A percentile compares a stretch with the other conserved stretches of the same genome.
These are phyloP conservation scores for Eupleurogrammus muticus DNA, from an alignment of 2,797 vertebrate species.

Conservation along the genomic window DNA sequence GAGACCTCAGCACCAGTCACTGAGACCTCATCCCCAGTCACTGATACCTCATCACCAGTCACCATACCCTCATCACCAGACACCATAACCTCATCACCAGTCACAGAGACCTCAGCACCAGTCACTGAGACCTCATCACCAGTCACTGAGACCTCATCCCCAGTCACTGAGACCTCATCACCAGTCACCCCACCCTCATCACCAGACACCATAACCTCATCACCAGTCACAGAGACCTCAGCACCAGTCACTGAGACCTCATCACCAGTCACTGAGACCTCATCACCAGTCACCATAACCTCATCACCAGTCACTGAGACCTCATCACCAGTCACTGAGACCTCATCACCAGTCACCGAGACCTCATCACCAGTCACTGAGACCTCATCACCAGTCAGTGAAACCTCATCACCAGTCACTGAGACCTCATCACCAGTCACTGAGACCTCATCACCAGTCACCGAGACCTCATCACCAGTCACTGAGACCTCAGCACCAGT, in stretches of 20 bases:
- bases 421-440: neutral
- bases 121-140: neutral
- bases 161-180: neutral
- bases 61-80: neutral
- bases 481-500: neutral
- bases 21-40: neutral
- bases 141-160: neutral
- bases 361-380: neutral
- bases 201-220: neutral
- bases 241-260: neutral
- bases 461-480: neutral
- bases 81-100: neutral
- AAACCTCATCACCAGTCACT: rapidly evolving
- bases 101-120: neutral
- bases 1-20: neutral
- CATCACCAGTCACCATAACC: neutral
- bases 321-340: neutral
- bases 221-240: neutral
- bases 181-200: neutral
- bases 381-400: neutral
- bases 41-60: neutral
- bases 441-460: neutral
- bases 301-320: neutral
- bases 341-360: neutral
- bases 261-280: neutral